Conservation (phyloP, 2,888 invertebrate species). For the Drosophila recens region DNA sequence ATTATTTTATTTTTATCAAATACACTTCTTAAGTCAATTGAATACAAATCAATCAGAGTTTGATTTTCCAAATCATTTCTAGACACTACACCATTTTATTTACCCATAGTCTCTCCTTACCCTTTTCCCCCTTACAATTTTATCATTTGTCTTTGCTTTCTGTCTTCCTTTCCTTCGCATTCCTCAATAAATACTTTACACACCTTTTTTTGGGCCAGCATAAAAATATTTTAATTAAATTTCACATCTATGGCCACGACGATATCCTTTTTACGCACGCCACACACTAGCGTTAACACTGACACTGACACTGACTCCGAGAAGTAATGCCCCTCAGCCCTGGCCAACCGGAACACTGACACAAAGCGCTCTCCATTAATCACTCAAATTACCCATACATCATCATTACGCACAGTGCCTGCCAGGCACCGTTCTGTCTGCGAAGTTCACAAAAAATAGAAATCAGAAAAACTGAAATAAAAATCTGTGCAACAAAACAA, state of each 20-base stretch:
- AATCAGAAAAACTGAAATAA: conserved; percentile 34
- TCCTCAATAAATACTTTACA: conserved; percentile 41
- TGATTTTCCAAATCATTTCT: neutral
- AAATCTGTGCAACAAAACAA: conserved; percentile 56
- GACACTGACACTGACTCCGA: conserved; percentile 20
- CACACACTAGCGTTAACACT: conserved; percentile 37
- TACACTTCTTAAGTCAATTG: neutral
- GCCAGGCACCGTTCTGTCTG: conserved; percentile 69
- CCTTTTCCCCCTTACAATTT: conserved; percentile 5
- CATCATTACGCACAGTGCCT: conserved; percentile 69
- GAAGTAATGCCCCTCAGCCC: conserved; percentile 34
- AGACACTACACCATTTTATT: neutral
- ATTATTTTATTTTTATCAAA: neutral
- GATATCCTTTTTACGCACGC: conserved; percentile 66
- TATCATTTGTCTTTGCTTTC: conserved; percentile 34
- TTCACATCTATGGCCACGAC: conserved; percentile 56
- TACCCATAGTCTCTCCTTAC: neutral
- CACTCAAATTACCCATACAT: conserved; percentile 79
- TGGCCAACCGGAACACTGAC: conserved; percentile 70
- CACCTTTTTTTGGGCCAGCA: conserved; percentile 54
- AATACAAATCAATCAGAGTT: neutral
- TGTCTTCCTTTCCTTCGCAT: conserved; percentile 14
- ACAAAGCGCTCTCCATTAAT: conserved; percentile 75
- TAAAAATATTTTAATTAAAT: conserved; percentile 80
- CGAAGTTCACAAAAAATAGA: conserved; percentile 28